Base-by-base conservation (phyloP, 2,113 vertebrate genomes). In the Heterocephalus glaber region DNA sequence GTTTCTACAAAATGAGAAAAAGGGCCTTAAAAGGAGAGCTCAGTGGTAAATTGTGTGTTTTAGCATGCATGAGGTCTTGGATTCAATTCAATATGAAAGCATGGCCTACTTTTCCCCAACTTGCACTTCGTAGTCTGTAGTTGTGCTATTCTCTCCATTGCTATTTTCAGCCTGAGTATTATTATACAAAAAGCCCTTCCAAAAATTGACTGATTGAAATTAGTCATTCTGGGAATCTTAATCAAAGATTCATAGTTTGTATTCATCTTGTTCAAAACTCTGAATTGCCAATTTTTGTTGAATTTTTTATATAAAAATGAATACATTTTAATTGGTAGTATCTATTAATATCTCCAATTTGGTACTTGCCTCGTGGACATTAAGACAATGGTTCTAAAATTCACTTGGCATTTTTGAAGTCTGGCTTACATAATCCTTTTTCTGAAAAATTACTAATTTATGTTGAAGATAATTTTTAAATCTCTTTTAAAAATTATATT, bases 281-380 rank as follows among this genome's bases (percentile, higher is more conserved):
- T 92, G 49, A 96, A 96, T 96, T 91, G 89, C 89, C 80, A 96
- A 79, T 90, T 96, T 96, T 94, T 95, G 82, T 96, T 92, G 84
- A 94, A 96, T 97, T 97, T 94, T 95, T 97, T 97, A 97, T 88
- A 93, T 95, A 94, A 96, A 96, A 92, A 96, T 95, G 90, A 96
- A 94, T 95, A 81, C 68, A 96, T 94, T 96, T 94, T 84, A 96
- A 97, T 96, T 96, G 90, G 68, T 74, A 81, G 83, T 70, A 83
- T 89, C 96, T 96, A 96, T 97, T 96, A 97, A 96, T 97, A 96
- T 84, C 76, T 87, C 49, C 54, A 83, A 30, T 86, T 91, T 94
- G 74, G 66, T 88, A 13, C 41, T 91, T 8, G 54, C 49, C 80
- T 94, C 95, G 68, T 97, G 94, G 76, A 93, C 93, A 63, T 86